Evolutionary conservation across 2,888 invertebrate species (phyloP).

Genomic region (Calameuta idolon): DNA sequence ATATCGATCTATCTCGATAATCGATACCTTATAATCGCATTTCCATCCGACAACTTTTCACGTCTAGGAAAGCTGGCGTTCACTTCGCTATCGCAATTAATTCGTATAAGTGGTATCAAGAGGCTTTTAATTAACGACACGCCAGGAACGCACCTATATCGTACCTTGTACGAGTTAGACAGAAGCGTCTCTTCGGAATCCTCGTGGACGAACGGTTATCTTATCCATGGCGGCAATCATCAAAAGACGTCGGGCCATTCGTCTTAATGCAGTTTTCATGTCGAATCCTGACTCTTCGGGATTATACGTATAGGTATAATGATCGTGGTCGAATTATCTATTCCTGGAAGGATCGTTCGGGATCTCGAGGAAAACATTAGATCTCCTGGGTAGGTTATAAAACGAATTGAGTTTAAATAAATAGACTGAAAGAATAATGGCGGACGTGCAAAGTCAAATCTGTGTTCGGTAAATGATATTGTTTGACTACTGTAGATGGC

Average conservation of each 20-base stretch:
- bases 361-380: neutral
- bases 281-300: slow-evolving; percentile 20
- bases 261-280: slow-evolving; percentile 59
- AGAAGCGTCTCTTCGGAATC: neutral
- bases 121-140: neutral
- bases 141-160: neutral
- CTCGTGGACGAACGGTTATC: neutral
- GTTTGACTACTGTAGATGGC: too few species aligned
- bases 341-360: slow-evolving; percentile 1
- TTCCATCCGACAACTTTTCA: neutral
- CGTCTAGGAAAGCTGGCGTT: neutral
- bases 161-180: neutral
- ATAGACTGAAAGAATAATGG: neutral
- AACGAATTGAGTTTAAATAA: neutral
- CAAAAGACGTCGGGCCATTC: slow-evolving; percentile 47
- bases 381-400: neutral
- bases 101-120: neutral
- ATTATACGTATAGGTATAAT: neutral
- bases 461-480: neutral
- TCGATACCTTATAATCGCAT: neutral
- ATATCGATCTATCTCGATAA: neutral
- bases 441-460: neutral
- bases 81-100: neutral
- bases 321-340: slow-evolving; percentile 10
- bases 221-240: slow-evolving; percentile 47